phyloP scores from a whole-genome alignment of 2,888 invertebrate genomes.

The Polietes domitor region DNA sequence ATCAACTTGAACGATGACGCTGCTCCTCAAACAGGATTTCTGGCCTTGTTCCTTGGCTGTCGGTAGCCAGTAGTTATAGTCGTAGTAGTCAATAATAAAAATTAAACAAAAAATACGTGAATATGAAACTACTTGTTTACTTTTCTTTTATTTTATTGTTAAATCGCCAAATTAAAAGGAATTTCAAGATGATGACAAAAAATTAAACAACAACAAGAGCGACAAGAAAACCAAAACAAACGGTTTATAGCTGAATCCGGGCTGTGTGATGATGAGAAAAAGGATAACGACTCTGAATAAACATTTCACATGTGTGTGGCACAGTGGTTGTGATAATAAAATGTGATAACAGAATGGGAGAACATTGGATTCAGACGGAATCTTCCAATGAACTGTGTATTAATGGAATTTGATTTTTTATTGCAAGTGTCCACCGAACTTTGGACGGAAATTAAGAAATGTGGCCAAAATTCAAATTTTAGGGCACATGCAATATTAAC shows the following conservation, averaged over 20 bases:
- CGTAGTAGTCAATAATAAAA: slow-evolving; percentile 20
- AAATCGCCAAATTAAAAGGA: slow-evolving; percentile 52
- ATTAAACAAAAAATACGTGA: slow-evolving; percentile 39
- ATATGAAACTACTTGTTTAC: slow-evolving; percentile 53
- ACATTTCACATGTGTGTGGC: not conserved
- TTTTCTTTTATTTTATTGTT: slow-evolving; percentile 46
- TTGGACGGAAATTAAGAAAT: too few relatives aligned
- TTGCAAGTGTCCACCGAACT: too few relatives aligned
- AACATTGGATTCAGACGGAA: too few relatives aligned
- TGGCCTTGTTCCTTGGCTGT: too few relatives aligned
- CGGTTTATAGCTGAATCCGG: not conserved
- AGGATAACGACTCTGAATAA: not conserved
- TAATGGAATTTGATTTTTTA: too few relatives aligned
- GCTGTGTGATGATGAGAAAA: not conserved
- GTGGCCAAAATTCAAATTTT: too few relatives aligned
- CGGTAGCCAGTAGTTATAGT: too few relatives aligned
- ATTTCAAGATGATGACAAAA: slow-evolving; percentile 25
- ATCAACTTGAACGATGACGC: slow-evolving; percentile 53
- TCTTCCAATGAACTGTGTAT: too few relatives aligned
- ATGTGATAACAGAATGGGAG: too few relatives aligned
- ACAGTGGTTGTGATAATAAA: too few relatives aligned
- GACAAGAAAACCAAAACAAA: not conserved
- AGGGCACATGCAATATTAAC: too few relatives aligned
- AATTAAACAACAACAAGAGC: slow-evolving; percentile 16
- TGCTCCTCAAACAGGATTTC: slow-evolving; percentile 62